Base-by-base conservation (phyloP, 2,888 invertebrate species). In the Eumerus sabulonum region DNA sequence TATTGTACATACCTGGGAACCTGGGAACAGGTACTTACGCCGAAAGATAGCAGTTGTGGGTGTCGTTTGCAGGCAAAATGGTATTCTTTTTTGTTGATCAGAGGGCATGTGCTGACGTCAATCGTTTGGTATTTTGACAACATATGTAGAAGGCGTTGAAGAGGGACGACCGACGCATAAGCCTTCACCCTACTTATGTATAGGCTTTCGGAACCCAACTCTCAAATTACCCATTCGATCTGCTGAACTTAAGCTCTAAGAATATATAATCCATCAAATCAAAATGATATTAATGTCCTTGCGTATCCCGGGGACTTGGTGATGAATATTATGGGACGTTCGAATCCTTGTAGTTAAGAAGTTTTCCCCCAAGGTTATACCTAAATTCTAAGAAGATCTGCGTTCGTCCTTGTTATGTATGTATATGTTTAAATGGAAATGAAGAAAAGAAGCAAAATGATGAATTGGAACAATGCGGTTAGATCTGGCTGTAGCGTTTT, bases 191-290 rank as follows among this genome's bases (percentile, higher is more conserved):
- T 4, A 27, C 27, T 27, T 27, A 27, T n/a, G n/a, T n/a, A n/a
- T n/a, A n/a, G n/a, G n/a, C n/a, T n/a, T n/a, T n/a, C n/a, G n/a
- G n/a, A n/a, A n/a, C n/a, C n/a, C n/a, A n/a, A n/a, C 40, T 71
- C 56, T 13, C 51, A 57, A 64, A 63, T 64, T 56, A 50, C 56
- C 63, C 64, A 72, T 72, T 35, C 35, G 66, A 57, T 64, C 56
- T n/a, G 14, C 19, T 44, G 50, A 60, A 63, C 63, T 12, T 57
- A 51, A 50, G 50, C 56, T 45, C 71, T 45, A 56, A 40, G 57
- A 72, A 51, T 64, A 35, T 13, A 59, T 72, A 72, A 72, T 72
- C 72, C 72, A 72, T 64, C 72, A 72, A 64, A 64, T 72, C 64
- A 72, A 59, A 72, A 64, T 72, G 57, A 72, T 64, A 57, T 72